A percentile compares a stretch with the other conserved stretches of the same genome.
Conservation (phyloP, 2,888 invertebrate species). For the Temnothorax rugatulus region DNA sequence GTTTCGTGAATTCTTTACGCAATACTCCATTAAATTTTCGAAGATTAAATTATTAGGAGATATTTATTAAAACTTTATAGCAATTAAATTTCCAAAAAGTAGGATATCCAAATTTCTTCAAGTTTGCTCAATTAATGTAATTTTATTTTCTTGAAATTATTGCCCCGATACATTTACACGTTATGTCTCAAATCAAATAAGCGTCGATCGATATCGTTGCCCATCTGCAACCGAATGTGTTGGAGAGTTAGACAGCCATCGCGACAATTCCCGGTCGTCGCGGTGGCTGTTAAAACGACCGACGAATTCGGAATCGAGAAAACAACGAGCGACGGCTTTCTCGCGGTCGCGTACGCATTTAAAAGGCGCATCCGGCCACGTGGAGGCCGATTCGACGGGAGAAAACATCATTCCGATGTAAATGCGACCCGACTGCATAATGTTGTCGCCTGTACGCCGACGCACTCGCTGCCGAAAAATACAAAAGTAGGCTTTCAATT, state of each 20-base stretch:
- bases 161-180: background rate
- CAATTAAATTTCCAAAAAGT: background rate
- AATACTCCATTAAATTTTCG: background rate
- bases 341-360: conserved; percentile 26
- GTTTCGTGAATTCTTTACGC: background rate
- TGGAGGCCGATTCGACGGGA: conserved; percentile 47
- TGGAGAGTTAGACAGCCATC: background rate
- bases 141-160: background rate
- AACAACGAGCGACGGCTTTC: conserved; percentile 29
- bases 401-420: conserved; percentile 67
- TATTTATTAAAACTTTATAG: background rate
- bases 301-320: conserved; percentile 33
- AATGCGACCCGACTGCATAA: conserved; percentile 61
- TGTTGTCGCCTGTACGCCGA: conserved; percentile 53
- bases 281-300: background rate
- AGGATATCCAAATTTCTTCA: background rate
- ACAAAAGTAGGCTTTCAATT: conserved; percentile 76
- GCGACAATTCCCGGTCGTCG: background rate
- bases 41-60: background rate
- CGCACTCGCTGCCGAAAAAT: conserved; percentile 54
- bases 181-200: background rate
- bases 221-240: background rate
- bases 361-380: conserved; percentile 61
- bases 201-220: background rate
- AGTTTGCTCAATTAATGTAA: conserved; percentile 9